These are phyloP conservation scores for Drosophila quasianomalipes DNA, from an alignment of 2,888 invertebrate genomes.

Conservation along the genomic window DNA sequence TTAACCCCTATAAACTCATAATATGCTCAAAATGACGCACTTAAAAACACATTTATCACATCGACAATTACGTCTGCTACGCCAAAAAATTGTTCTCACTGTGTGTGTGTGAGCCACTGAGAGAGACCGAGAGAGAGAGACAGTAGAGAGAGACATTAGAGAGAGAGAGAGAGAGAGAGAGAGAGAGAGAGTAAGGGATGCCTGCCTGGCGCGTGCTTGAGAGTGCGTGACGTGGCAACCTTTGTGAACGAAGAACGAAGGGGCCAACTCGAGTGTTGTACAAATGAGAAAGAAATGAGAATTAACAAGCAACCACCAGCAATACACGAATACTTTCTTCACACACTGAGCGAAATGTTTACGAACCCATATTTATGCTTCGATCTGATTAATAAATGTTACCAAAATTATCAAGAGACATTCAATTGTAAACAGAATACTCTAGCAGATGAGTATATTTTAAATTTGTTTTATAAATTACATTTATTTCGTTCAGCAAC, in stretches of 20 bases:
- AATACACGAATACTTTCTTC: constrained; percentile 28
- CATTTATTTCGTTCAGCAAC: not conserved
- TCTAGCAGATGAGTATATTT: not conserved
- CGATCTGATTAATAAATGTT: not conserved
- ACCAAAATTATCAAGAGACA: not conserved
- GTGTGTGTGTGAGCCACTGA: constrained; percentile 1
- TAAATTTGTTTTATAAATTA: not conserved
- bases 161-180: not conserved
- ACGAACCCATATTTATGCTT: not conserved
- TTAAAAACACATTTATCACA: constrained; percentile 82
- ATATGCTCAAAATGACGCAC: constrained; percentile 82
- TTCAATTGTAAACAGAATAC: not conserved
- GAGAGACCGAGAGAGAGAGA: not conserved
- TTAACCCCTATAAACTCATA: constrained; percentile 81
- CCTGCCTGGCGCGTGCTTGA: constrained; percentile 62
- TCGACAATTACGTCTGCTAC: constrained; percentile 75
- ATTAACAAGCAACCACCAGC: constrained; percentile 53
- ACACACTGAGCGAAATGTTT: constrained; percentile 11
- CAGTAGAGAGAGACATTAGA: not conserved
- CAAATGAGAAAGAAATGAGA: constrained; percentile 55
- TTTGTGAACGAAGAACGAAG: constrained; percentile 33
- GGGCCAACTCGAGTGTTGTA: constrained; percentile 50
- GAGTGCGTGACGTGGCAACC: constrained; percentile 69
- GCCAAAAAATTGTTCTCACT: constrained; percentile 44
- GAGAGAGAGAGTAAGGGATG: constrained; percentile 34